Evolutionary conservation across 2,888 invertebrate species (phyloP), one percentile per base, ranked within the genome.

Genomic region (Eudasyphora cyanicolor): DNA sequence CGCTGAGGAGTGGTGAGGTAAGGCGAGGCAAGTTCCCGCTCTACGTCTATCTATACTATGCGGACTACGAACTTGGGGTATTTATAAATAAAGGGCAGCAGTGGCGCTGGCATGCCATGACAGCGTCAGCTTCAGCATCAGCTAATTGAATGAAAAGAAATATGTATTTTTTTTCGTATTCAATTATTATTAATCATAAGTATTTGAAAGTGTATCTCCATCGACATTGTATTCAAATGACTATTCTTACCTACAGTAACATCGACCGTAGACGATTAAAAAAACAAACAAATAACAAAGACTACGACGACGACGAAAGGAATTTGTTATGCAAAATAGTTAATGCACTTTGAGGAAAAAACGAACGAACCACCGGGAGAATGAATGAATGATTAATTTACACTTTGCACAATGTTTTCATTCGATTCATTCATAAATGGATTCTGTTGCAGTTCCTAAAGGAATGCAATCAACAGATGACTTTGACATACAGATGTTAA

Each of bases 131-230:
- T 4, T 19, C 14, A 14, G 12, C 24, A 21, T 19, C 32, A 49
- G 64, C 73, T 82, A 83, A 83, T 74, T 83, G 76, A 79, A 83
- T 79, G 76, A 76, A 79, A 69, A 76, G 21, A 67, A 67, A 62
- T 62, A 32, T 64, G 38, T 38, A 38, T 10, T 64, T 27, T 21
- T 14, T 54, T 54, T 7, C 35, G n/a, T 69, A 64, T 70, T 69
- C 76, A 73, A 82, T 82, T 82, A 64, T 69, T 78, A 78, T 64
- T 64, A 32, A 64, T 38, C 32, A 64, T 8, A 32, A 73, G 76
- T 76, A 76, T 76, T 79, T 77, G 42, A 79, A 83, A 83, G 54
- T 76, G 69, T 62, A 76, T 79, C 38, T 67, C 49, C 29, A 74
- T 75, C 70, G 62, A 69, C 32, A 76, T 79, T 79, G 79, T 70